Conservation (phyloP, 2,888 invertebrate species). For the Calameuta idolon region DNA sequence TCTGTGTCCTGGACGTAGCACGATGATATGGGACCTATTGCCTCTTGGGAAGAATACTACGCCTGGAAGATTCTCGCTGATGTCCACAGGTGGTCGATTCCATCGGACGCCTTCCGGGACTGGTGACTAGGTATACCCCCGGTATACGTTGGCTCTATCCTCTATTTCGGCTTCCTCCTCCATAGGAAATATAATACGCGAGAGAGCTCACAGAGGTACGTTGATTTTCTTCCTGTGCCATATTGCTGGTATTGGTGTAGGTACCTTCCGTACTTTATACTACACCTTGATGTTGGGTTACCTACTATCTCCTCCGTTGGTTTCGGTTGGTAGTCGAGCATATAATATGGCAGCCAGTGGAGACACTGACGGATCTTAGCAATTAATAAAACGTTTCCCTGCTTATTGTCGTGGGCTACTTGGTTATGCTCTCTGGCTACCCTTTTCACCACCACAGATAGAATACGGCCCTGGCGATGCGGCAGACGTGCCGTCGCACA, state of each 20-base stretch:
- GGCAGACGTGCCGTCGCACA: conserved; percentile 25
- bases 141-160: background rate
- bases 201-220: conserved; percentile 19
- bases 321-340: conserved; percentile 50
- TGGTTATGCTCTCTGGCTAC: conserved; percentile 56
- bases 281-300: background rate
- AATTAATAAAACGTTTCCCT: conserved; percentile 65
- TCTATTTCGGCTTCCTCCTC: conserved; percentile 10
- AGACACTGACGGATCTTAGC: conserved; percentile 64
- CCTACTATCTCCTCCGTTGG: conserved; percentile 15
- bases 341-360: conserved; percentile 57
- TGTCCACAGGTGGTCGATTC: conserved; percentile 34
- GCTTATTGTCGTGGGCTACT: conserved; percentile 62
- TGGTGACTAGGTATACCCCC: background rate
- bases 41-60: background rate
- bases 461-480: conserved; percentile 16
- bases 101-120: conserved; percentile 3
- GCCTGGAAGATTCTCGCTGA: background rate
- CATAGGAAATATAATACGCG: conserved; percentile 45
- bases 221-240: background rate
- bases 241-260: background rate
- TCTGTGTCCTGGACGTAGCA: background rate
- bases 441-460: conserved; percentile 47
- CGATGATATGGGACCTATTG: background rate
- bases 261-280: background rate